Evolutionary conservation across 2,797 vertebrate species (phyloP).

Genomic region (Lophotriccus pileatus): DNA sequence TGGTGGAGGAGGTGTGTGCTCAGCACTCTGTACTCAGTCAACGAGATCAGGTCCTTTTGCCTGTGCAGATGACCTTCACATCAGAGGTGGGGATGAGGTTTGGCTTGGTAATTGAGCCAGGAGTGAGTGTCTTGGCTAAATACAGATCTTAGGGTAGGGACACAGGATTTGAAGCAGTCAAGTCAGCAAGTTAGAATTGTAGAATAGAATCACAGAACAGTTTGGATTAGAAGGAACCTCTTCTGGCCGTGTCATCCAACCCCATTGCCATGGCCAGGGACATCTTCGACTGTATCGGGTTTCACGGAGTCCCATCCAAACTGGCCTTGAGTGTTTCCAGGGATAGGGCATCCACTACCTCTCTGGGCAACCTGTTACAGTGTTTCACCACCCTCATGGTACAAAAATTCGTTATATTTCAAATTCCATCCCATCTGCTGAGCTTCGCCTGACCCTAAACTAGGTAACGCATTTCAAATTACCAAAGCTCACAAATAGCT

Average conservation of each 20-base stretch:
- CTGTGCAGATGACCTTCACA: background rate
- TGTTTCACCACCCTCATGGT: accelerated
- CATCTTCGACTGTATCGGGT: background rate
- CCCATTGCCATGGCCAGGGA: background rate
- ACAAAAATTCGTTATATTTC: background rate
- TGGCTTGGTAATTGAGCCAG: background rate
- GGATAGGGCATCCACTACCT: background rate
- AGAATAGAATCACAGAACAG: background rate
- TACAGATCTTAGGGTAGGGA: background rate
- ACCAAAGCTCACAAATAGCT: background rate
- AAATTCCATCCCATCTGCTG: background rate
- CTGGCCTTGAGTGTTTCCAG: background rate
- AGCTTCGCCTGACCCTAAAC: background rate
- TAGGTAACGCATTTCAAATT: background rate
- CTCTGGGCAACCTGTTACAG: background rate
- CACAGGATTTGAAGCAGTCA: background rate
- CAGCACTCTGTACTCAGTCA: background rate
- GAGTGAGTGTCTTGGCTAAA: background rate
- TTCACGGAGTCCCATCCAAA: background rate
- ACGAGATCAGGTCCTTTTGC: background rate
- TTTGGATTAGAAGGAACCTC: background rate
- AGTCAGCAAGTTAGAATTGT: background rate
- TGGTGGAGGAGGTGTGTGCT: background rate
- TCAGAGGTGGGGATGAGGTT: background rate
- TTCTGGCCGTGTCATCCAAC: background rate